Conservation (phyloP, 2,797 vertebrate species). For the Ceyx erithaca region DNA sequence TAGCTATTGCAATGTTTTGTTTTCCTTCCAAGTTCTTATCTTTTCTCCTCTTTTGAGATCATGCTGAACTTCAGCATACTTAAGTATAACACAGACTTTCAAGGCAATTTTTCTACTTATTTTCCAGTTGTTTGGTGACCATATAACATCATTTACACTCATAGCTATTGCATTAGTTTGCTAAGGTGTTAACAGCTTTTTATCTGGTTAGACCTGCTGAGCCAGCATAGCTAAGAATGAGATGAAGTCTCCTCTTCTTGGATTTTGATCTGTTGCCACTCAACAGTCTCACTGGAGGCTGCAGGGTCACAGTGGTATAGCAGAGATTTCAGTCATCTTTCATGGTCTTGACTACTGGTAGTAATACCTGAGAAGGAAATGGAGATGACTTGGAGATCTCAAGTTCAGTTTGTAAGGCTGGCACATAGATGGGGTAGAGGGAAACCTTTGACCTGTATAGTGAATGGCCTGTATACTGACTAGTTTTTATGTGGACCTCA, state of each 20-base stretch:
- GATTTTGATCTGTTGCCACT: neutral
- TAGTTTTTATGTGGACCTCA: neutral
- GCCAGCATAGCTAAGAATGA: neutral
- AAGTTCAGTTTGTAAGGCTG: neutral
- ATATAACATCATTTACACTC: neutral
- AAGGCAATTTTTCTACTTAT: neutral
- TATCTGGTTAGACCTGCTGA: neutral
- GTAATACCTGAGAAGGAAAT: neutral
- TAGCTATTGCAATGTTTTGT: neutral
- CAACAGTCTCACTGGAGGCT: neutral
- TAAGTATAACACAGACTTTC: accelerated
- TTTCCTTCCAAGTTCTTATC: neutral
- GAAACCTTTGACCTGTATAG: neutral
- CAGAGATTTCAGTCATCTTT: neutral
- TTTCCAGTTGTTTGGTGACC: neutral
- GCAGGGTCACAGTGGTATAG: neutral
- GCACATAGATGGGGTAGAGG: neutral
- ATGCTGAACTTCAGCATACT: neutral
- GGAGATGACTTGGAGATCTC: neutral
- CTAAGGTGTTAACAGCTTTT: neutral
- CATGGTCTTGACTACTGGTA: neutral
- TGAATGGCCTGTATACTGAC: neutral
- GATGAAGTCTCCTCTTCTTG: neutral
- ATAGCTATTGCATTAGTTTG: neutral
- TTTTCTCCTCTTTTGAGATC: neutral